Evolutionary conservation across 2,888 invertebrate genomes (phyloP).

Genomic region (Xanthostigma xanthostigma): DNA sequence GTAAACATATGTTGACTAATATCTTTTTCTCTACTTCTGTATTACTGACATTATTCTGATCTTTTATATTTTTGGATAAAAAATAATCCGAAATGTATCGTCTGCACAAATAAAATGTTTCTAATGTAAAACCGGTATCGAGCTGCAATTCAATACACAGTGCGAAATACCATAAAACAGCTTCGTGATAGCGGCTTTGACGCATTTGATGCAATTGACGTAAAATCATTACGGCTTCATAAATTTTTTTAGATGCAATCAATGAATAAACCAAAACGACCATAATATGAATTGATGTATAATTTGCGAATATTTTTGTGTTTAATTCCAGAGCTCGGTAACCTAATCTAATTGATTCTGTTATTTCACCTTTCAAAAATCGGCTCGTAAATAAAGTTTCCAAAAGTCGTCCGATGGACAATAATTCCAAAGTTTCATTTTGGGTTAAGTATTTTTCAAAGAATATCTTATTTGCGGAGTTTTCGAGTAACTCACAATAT

Average conservation of each 20-base stretch:
- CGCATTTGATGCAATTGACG: conserved; percentile 23
- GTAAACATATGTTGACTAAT: conserved; percentile 12
- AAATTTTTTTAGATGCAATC: conserved; percentile 29
- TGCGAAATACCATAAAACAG: conserved; percentile 36
- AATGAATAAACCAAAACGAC: conserved; percentile 32
- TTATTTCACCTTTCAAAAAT: conserved; percentile 25
- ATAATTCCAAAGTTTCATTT: conserved; percentile 30
- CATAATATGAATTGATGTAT: conserved; percentile 29
- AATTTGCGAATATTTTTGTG: conserved; percentile 29
- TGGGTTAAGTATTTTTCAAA: conserved; percentile 17
- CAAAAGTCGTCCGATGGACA: conserved; percentile 31
- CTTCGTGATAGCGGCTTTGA: conserved; percentile 20
- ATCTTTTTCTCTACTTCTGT: conserved; percentile 13
- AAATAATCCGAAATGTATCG: conserved; percentile 26
- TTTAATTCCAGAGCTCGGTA: conserved; percentile 30
- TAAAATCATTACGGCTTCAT: conserved; percentile 34
- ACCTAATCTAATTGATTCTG: conserved; percentile 27
- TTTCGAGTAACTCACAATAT: conserved; percentile 26
- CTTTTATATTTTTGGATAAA: conserved; percentile 7
- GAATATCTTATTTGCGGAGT: conserved; percentile 17
- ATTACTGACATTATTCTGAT: background rate
- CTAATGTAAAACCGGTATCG: conserved; percentile 39
- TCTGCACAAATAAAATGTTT: conserved; percentile 31
- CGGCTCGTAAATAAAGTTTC: conserved; percentile 30
- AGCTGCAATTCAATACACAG: conserved; percentile 39